Percentiles rank a stretch among this genome's conserved stretches.
Evolutionary conservation across 1,140 invertebrate species (phyloP).

Genomic region (Ceratosolen solmsi): DNA sequence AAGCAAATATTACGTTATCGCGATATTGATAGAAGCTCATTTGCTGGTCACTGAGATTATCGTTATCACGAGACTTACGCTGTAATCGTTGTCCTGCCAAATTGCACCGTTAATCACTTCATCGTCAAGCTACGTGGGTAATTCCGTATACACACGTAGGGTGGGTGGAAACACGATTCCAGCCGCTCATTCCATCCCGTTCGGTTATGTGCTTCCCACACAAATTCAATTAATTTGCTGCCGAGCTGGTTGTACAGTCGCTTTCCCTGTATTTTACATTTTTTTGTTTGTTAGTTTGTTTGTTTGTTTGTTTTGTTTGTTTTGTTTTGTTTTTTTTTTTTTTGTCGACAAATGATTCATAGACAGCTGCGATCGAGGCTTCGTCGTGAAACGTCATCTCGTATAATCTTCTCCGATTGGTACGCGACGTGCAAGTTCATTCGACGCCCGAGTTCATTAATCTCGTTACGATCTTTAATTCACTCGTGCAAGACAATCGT

Average conservation of each 20-base stretch:
- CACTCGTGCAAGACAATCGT: no score
- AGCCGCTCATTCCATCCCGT: slow-evolving; percentile 51
- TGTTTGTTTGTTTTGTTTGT: no score
- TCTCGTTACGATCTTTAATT: no score
- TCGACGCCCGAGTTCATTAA: no score
- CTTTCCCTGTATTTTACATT: no score
- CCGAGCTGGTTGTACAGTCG: neutral
- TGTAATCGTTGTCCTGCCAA: slow-evolving; percentile 60
- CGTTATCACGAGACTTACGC: slow-evolving; percentile 34
- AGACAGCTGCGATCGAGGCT: no score
- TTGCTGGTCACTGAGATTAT: slow-evolving; percentile 23
- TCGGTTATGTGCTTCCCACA: slow-evolving; percentile 49
- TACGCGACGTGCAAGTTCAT: no score
- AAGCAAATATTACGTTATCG: neutral
- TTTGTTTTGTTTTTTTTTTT: no score
- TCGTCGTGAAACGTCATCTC: no score
- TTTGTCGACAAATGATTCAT: no score
- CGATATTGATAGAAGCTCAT: slow-evolving; percentile 34
- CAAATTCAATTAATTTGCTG: slow-evolving; percentile 43
- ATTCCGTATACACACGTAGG: slow-evolving; percentile 45
- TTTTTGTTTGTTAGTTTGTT: no score
- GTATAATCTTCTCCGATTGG: no score
- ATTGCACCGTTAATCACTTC: slow-evolving; percentile 62
- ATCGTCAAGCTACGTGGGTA: slow-evolving; percentile 54
- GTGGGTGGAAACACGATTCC: neutral